Conservation (phyloP, 2,888 invertebrate genomes). For the Aphodius granarius region DNA sequence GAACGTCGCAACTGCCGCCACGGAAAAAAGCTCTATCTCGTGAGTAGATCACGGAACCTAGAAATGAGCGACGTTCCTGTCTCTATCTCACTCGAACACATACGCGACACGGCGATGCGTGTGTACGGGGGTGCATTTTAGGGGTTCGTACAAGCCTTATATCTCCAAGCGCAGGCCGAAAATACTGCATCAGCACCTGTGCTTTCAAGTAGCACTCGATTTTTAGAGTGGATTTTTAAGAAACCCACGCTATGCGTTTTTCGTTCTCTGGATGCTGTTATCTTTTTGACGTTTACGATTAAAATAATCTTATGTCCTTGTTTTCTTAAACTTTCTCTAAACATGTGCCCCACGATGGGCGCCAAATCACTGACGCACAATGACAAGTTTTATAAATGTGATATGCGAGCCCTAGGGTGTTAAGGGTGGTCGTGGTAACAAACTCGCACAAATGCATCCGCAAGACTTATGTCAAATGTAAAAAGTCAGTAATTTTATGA, state of each 20-base stretch:
- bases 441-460: too few species aligned
- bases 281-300: not conserved
- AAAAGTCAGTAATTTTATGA: too few species aligned
- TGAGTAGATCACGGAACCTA: conserved; percentile 27
- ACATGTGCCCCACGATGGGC: too few species aligned
- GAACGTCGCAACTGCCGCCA: conserved; percentile 39
- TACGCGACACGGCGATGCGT: conserved; percentile 17
- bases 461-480: too few species aligned
- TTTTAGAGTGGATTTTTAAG: not conserved
- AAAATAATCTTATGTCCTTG: too few species aligned
- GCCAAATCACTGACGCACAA: too few species aligned
- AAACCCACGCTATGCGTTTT: not conserved
- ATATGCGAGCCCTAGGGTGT: too few species aligned
- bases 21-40: conserved; percentile 30
- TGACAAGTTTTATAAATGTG: too few species aligned
- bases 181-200: conserved; percentile 30
- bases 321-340: too few species aligned
- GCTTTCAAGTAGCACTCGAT: not conserved
- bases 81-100: conserved; percentile 17
- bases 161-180: conserved; percentile 23
- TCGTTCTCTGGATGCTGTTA: not conserved
- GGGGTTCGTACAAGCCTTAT: not conserved
- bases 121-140: not conserved
- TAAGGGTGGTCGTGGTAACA: too few species aligned
- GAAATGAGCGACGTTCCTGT: conserved; percentile 30